Percentiles rank a stretch among this genome's conserved stretches.
Evolutionary conservation across 2,113 vertebrate species (phyloP).

Genomic region (Mesembrinibis cayennensis): DNA sequence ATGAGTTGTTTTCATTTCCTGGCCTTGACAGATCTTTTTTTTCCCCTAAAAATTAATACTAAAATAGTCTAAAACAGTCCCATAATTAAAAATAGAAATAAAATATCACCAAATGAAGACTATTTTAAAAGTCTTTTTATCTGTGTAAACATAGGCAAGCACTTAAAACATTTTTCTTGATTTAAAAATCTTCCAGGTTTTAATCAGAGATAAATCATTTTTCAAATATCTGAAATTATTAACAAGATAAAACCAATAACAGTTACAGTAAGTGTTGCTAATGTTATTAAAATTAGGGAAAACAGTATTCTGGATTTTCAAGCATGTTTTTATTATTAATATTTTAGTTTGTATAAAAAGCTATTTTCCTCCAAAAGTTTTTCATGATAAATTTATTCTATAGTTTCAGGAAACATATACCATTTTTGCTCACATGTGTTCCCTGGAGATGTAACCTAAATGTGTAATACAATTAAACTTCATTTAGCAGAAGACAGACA

Average conservation of each 20-base stretch:
- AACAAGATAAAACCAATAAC: neutral
- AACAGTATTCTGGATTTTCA: neutral
- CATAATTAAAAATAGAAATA: neutral
- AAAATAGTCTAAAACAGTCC: neutral
- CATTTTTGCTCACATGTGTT: neutral
- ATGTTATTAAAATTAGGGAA: neutral
- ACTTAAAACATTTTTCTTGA: neutral
- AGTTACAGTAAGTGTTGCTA: neutral
- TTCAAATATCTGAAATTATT: neutral
- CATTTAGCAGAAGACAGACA: neutral
- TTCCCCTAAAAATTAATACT: neutral
- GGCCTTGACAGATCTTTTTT: neutral
- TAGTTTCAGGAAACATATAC: neutral
- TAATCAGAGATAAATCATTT: neutral
- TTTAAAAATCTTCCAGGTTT: neutral
- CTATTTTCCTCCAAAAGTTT: neutral
- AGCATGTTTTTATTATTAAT: neutral
- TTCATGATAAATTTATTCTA: neutral
- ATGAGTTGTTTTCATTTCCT: neutral
- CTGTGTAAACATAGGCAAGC: neutral
- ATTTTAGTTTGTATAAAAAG: neutral
- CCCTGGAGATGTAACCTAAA: neutral
- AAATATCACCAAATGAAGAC: neutral
- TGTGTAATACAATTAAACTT: neutral
- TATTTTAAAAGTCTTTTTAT: neutral